A percentile compares a stretch with the other conserved stretches of the same genome.
Evolutionary conservation across 2,888 invertebrate genomes (phyloP).

Genomic region (Hirtodrosophila confusa): DNA sequence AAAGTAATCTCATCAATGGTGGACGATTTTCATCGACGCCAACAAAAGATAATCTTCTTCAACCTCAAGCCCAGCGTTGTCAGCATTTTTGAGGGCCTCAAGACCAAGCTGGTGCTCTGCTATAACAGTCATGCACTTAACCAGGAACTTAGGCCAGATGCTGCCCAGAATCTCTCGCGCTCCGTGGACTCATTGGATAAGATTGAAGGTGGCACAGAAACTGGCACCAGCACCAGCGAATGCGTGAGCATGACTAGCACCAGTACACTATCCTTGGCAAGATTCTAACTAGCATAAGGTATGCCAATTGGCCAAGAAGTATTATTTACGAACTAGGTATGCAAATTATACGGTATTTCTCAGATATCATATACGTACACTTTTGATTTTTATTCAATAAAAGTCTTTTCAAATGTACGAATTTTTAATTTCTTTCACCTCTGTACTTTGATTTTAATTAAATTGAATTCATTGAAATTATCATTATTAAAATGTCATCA

Average conservation of each 20-base stretch:
- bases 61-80: conserved; percentile 93
- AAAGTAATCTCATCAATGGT: conserved; percentile 90
- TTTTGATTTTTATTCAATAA: no score
- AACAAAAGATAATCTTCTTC: conserved; percentile 92
- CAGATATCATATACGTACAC: no score
- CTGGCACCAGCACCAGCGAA: conserved; percentile 44
- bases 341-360: no score
- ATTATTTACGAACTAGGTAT: no score
- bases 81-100: conserved; percentile 89
- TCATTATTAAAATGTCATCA: no score
- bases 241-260: conserved; percentile 67
- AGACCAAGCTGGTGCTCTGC: conserved; percentile 75
- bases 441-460: no score
- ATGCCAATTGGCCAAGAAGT: not conserved
- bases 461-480: no score
- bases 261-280: conserved; percentile 53
- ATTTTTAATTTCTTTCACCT: no score
- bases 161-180: conserved; percentile 23
- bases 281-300: conserved; percentile 1
- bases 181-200: conserved; percentile 63
- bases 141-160: conserved; percentile 48
- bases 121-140: conserved; percentile 75
- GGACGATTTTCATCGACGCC: conserved; percentile 89
- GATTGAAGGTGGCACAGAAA: conserved; percentile 18
- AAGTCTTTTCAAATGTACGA: no score